A percentile compares a stretch with the other conserved stretches of the same genome.
phyloP scores from a whole-genome alignment of 2,888 invertebrate species.

The Nematopogon swammerdamellus region DNA sequence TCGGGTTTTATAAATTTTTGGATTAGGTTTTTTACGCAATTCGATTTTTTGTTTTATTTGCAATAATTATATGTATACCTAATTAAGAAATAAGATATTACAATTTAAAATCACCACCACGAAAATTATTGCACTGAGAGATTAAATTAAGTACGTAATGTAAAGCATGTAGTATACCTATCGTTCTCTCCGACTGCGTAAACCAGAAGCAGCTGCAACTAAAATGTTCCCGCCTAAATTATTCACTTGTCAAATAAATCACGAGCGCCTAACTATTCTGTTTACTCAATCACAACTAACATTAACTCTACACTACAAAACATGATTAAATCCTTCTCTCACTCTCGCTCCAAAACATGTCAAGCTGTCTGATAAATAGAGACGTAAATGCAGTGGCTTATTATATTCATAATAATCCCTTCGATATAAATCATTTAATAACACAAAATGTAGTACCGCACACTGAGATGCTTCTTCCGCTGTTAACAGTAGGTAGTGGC shows the following conservation, averaged over 20 bases:
- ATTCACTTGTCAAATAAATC: background rate
- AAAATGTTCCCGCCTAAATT: background rate
- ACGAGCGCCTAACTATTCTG: background rate
- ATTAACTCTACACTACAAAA: background rate
- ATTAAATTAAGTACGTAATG: too few relatives aligned
- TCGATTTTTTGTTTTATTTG: too few relatives aligned
- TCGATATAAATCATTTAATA: conserved; percentile 56
- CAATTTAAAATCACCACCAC: too few relatives aligned
- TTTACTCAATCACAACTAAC: background rate
- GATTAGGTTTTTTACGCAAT: too few relatives aligned
- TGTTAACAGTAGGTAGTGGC: conserved; percentile 10
- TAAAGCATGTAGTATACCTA: too few relatives aligned
- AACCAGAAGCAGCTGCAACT: too few relatives aligned
- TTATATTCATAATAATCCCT: conserved; percentile 28
- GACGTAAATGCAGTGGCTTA: background rate
- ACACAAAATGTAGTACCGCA: conserved; percentile 52
- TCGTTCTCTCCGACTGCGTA: too few relatives aligned
- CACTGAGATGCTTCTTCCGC: conserved; percentile 52
- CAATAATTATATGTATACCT: too few relatives aligned
- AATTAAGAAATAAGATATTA: too few relatives aligned
- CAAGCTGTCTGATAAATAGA: background rate
- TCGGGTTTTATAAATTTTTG: too few relatives aligned
- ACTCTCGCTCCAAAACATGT: background rate
- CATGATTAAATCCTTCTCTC: background rate
- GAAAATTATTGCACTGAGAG: too few relatives aligned